phyloP scores from a whole-genome alignment of 2,888 invertebrate species.

The Meiosimyza platycephala region DNA sequence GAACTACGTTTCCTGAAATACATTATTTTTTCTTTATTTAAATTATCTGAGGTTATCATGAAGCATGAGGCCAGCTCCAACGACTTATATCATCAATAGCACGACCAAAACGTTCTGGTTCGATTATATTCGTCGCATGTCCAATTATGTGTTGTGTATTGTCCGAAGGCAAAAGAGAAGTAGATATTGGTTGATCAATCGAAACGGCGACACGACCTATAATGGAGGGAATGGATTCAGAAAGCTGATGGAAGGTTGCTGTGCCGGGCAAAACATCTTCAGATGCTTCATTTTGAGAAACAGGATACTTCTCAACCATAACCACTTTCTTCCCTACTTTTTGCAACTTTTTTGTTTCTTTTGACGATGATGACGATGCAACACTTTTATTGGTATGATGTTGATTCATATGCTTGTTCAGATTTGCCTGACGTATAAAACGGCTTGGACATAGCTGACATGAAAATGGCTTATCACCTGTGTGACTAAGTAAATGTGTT shows the following conservation, averaged over 20 bases:
- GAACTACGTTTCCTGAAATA: no score
- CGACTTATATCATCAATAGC: constrained; percentile 44
- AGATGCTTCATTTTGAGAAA: no score
- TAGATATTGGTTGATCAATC: no score
- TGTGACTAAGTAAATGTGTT: constrained; percentile 57
- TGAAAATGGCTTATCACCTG: constrained; percentile 58
- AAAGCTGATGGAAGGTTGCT: no score
- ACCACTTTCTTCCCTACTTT: background rate
- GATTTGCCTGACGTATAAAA: constrained; percentile 59
- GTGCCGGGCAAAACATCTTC: no score
- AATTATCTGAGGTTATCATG: constrained; percentile 28
- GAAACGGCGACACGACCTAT: no score
- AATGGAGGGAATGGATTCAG: no score
- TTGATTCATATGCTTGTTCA: constrained; percentile 59
- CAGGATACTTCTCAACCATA: no score
- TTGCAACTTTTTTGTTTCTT: background rate
- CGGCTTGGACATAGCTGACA: constrained; percentile 57
- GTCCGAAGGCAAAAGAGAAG: no score
- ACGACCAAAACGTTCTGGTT: constrained; percentile 42
- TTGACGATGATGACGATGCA: background rate
- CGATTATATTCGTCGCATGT: constrained; percentile 32
- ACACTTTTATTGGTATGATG: constrained; percentile 46
- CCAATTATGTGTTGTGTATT: constrained; percentile 1
- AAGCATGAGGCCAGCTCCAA: constrained; percentile 45
- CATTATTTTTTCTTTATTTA: no score